Conservation (phyloP, 2,888 invertebrate genomes). For the Shargacucullia verbasci region DNA sequence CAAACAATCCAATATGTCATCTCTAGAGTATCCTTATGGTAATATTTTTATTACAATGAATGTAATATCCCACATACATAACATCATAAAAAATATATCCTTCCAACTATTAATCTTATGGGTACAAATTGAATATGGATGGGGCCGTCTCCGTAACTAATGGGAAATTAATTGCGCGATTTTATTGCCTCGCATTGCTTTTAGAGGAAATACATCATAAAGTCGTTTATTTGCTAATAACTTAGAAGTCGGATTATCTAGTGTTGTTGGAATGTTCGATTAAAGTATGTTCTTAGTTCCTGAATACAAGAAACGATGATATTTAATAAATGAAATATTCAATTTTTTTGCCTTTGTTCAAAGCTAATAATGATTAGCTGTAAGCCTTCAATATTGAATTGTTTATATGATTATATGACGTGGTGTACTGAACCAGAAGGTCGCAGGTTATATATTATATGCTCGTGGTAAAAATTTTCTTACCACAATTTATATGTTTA, state of each 20-base stretch:
- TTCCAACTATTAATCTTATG: slow-evolving; percentile 35
- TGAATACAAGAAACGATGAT: too few relatives aligned
- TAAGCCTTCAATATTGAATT: too few relatives aligned
- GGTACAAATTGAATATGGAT: slow-evolving; percentile 50
- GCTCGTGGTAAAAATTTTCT: too few relatives aligned
- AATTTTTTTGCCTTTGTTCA: too few relatives aligned
- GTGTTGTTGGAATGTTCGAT: slow-evolving; percentile 1
- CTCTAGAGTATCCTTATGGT: not conserved
- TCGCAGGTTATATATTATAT: too few relatives aligned
- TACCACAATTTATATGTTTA: too few relatives aligned
- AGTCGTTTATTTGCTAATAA: slow-evolving; percentile 19
- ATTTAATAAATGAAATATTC: too few relatives aligned
- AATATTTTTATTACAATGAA: not conserved
- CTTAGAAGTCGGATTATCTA: slow-evolving; percentile 2
- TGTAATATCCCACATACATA: not conserved
- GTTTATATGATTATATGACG: too few relatives aligned
- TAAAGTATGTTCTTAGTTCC: too few relatives aligned
- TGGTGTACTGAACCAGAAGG: too few relatives aligned
- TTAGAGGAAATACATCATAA: slow-evolving; percentile 24
- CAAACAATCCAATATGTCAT: slow-evolving; percentile 6
- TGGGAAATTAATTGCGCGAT: slow-evolving; percentile 48
- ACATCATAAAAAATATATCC: not conserved
- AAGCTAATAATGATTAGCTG: too few relatives aligned
- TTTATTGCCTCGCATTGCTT: slow-evolving; percentile 32
- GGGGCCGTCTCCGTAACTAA: slow-evolving; percentile 39